A percentile compares a stretch with the other conserved stretches of the same genome.
Evolutionary conservation across 2,113 vertebrate genomes (phyloP).

Genomic region (Atherinomorus stipes): DNA sequence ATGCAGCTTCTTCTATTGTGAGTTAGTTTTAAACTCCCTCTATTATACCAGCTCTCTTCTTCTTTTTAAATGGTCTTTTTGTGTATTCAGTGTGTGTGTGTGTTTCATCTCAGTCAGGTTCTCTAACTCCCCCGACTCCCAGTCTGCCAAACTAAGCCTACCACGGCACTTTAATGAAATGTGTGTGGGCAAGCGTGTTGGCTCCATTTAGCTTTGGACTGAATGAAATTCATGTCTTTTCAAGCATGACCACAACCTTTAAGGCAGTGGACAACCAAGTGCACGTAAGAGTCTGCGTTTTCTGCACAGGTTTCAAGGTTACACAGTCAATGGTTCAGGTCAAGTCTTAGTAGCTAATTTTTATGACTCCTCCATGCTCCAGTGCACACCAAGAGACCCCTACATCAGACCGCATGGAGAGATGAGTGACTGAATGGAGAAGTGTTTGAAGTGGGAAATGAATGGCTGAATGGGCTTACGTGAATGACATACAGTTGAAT

Average conservation of each 20-base stretch:
- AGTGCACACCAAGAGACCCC: constrained; percentile 43
- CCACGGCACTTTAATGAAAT: constrained; percentile 64
- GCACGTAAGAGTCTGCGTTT: constrained; percentile 4
- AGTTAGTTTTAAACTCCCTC: constrained; percentile 37
- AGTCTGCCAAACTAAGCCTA: constrained; percentile 51
- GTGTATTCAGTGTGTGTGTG: neutral
- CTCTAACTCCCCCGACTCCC: constrained; percentile 52
- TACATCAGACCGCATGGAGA: constrained; percentile 32
- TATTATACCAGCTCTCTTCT: constrained; percentile 25
- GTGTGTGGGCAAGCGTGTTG: constrained; percentile 61
- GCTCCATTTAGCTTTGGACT: constrained; percentile 61
- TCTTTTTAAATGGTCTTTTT: constrained; percentile 46
- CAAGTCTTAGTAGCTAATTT: constrained; percentile 53
- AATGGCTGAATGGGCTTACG: constrained; percentile 29
- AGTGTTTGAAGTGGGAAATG: constrained; percentile 32
- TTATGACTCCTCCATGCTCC: constrained; percentile 54
- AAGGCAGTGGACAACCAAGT: constrained; percentile 51
- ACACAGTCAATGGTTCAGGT: constrained; percentile 55
- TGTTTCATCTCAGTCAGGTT: constrained; percentile 39
- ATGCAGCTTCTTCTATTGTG: constrained; percentile 45
- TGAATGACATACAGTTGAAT: constrained; percentile 30
- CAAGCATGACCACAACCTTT: constrained; percentile 72
- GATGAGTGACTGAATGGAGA: constrained; percentile 50
- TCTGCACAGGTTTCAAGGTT: constrained; percentile 57
- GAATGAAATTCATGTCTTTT: constrained; percentile 64